These are phyloP conservation scores for Galerucella pusilla DNA, from an alignment of 2,888 invertebrate species.

Conservation along the genomic window DNA sequence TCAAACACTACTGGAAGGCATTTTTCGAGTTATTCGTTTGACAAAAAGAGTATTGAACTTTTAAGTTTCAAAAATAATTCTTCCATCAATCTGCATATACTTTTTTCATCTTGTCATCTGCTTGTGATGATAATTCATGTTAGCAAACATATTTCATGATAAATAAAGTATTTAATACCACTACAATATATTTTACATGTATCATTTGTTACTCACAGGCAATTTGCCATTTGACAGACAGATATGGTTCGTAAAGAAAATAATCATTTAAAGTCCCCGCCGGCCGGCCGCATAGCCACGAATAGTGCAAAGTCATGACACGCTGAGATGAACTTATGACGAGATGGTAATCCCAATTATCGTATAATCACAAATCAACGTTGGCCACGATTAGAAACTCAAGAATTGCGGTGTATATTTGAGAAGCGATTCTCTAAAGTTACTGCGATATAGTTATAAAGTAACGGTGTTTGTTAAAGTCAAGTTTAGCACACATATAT, in stretches of 20 bases:
- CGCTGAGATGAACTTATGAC: slow-evolving; percentile 47
- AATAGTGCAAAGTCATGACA: slow-evolving; percentile 49
- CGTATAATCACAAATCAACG: slow-evolving; percentile 48
- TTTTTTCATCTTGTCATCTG: too few species aligned
- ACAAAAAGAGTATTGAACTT: too few species aligned
- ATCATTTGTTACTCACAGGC: neutral
- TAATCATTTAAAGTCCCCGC: slow-evolving; percentile 44
- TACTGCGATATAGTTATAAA: neutral
- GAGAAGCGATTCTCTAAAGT: neutral
- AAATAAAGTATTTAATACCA: neutral
- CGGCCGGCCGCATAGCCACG: slow-evolving; percentile 13
- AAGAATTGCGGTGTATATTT: neutral
- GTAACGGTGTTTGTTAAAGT: neutral
- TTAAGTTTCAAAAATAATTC: too few species aligned
- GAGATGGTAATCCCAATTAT: slow-evolving; percentile 45
- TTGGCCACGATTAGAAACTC: slow-evolving; percentile 28
- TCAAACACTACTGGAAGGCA: too few species aligned
- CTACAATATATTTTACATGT: neutral
- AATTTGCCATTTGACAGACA: slow-evolving; percentile 46
- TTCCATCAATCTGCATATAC: too few species aligned
- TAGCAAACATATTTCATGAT: too few species aligned
- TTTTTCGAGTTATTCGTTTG: too few species aligned
- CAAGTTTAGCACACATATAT: too few species aligned
- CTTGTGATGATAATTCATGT: too few species aligned
- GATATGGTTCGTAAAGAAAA: slow-evolving; percentile 47